A percentile compares a stretch with the other conserved stretches of the same genome.
Conservation (phyloP, 2,888 invertebrate species). For the Timema podura region DNA sequence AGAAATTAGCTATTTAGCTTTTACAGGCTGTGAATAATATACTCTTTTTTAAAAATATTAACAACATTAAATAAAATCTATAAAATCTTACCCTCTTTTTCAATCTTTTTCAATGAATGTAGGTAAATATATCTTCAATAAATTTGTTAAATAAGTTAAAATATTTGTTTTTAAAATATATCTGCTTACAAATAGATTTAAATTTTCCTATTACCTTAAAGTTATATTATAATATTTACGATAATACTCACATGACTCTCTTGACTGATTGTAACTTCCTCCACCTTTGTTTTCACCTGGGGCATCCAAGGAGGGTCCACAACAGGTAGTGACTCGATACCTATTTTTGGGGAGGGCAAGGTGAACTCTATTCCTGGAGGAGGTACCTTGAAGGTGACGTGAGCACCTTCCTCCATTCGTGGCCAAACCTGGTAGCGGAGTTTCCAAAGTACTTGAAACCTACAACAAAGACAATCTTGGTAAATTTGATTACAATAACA, state of each 20-base stretch:
- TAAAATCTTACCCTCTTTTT: too few relatives aligned
- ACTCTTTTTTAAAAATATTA: too few relatives aligned
- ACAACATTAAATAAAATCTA: too few relatives aligned
- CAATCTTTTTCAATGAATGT: too few relatives aligned
- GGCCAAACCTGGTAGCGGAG: constrained; percentile 98
- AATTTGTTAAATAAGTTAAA: too few relatives aligned
- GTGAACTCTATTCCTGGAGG: constrained; percentile 99
- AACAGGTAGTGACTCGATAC: constrained; percentile 88
- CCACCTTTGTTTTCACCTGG: constrained; percentile 95
- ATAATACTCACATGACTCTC: constrained; percentile 77
- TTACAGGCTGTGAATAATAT: too few relatives aligned
- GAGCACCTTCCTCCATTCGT: constrained; percentile 97
- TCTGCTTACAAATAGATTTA: too few relatives aligned
- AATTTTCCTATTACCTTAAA: background rate
- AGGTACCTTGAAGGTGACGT: constrained; percentile 93
- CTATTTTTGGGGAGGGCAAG: constrained; percentile 96
- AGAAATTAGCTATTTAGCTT: too few relatives aligned
- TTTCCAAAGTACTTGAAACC: constrained; percentile 95
- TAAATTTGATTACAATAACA: too few relatives aligned
- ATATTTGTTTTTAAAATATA: too few relatives aligned
- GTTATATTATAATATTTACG: constrained; percentile 20
- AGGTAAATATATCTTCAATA: too few relatives aligned
- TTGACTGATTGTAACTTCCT: constrained; percentile 97
- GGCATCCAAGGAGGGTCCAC: constrained; percentile 99
- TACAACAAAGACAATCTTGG: constrained; percentile 36